Evolutionary conservation across 2,888 invertebrate genomes (phyloP).

Genomic region (Tyria jacobaeae): DNA sequence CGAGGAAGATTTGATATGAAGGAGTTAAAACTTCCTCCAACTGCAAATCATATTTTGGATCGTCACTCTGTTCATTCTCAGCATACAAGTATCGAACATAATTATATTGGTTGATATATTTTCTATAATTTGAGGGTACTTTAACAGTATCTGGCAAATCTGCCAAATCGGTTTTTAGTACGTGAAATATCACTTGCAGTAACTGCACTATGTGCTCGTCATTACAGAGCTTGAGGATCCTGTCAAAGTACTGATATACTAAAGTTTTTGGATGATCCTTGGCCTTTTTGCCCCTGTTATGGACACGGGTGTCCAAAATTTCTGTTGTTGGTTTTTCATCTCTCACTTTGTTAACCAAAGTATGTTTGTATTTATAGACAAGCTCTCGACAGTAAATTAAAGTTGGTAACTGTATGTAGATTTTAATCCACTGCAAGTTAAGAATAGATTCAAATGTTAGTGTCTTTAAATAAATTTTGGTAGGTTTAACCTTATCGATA

Average conservation of each 20-base stretch:
- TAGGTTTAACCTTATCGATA: constrained; percentile 33
- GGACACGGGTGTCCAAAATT: constrained; percentile 4
- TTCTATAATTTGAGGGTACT: constrained; percentile 41
- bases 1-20: constrained; percentile 37
- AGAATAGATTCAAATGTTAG: constrained; percentile 28
- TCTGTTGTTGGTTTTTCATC: background rate
- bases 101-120: constrained; percentile 52
- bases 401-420: constrained; percentile 24
- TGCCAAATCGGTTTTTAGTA: constrained; percentile 47
- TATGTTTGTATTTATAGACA: constrained; percentile 25
- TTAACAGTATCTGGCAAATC: constrained; percentile 14
- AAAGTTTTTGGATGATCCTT: background rate
- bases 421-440: constrained; percentile 25
- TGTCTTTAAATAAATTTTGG: constrained; percentile 37
- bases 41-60: constrained; percentile 58
- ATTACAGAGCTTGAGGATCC: background rate
- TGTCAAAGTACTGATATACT: background rate
- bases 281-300: background rate
- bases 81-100: constrained; percentile 63
- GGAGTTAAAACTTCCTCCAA: constrained; percentile 64
- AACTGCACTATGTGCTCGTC: constrained; percentile 6
- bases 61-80: constrained; percentile 35
- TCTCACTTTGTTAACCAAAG: constrained; percentile 32
- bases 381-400: constrained; percentile 26
- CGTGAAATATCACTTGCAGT: constrained; percentile 26